Evolutionary conservation across 2,113 vertebrate species (phyloP).

Genomic region (Machaerirhynchus nigripectus): DNA sequence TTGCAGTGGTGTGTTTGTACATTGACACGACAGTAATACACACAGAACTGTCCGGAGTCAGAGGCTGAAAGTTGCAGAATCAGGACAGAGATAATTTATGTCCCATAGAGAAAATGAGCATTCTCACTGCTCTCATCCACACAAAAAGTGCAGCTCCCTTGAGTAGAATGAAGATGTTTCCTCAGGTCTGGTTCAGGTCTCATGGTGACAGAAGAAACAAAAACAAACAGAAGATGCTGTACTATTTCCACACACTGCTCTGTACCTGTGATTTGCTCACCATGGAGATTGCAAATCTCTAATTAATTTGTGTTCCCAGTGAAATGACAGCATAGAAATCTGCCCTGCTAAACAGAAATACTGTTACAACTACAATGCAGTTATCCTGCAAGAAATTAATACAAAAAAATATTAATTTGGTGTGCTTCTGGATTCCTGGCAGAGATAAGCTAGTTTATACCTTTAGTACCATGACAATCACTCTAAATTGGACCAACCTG

Average conservation of each 20-base stretch:
- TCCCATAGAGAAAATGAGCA: not conserved
- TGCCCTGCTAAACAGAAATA: not conserved
- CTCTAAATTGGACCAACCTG: not conserved
- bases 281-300: not conserved
- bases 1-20: not conserved
- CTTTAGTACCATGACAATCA: accelerated
- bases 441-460: not conserved
- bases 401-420: not conserved
- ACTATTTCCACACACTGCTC: not conserved
- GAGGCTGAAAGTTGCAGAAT: not conserved
- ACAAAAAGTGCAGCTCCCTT: not conserved
- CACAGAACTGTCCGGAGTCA: not conserved
- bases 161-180: not conserved
- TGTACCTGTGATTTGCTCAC: not conserved
- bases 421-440: not conserved
- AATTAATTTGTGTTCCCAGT: not conserved
- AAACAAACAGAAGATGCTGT: not conserved
- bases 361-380: not conserved
- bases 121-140: not conserved
- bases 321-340: not conserved
- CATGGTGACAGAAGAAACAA: not conserved
- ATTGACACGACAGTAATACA: not conserved
- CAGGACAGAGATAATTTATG: not conserved
- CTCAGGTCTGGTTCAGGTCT: not conserved
- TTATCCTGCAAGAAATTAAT: not conserved